phyloP scores from a whole-genome alignment of 2,797 vertebrate genomes.

The Paguma larvata region DNA sequence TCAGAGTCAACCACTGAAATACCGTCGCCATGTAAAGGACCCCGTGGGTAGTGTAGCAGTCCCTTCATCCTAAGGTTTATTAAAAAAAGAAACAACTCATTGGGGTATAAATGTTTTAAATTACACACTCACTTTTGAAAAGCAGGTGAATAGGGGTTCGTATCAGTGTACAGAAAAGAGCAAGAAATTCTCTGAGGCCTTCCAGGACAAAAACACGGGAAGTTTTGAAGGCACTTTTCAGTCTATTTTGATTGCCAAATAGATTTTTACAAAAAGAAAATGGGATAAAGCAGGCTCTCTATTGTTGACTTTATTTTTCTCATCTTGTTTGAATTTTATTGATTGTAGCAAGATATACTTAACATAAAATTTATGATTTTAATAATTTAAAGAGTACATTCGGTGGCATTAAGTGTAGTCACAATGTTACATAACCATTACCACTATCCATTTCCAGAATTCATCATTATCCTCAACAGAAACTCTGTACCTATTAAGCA shows the following conservation, averaged over 20 bases:
- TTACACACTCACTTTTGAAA: conserved; percentile 34
- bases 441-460: background rate
- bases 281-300: background rate
- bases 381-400: background rate
- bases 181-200: background rate
- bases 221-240: background rate
- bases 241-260: background rate
- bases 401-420: background rate
- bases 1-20: background rate
- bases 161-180: background rate
- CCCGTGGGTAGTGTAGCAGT: background rate
- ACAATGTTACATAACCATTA: background rate
- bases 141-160: background rate
- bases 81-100: background rate
- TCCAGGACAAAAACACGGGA: background rate
- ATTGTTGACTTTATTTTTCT: background rate
- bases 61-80: background rate
- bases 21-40: background rate
- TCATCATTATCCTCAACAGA: background rate
- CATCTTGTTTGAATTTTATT: background rate
- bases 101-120: conserved; percentile 1
- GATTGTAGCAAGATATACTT: background rate
- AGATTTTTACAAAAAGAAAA: background rate
- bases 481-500: background rate
- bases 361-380: background rate